Conservation (phyloP, 2,797 vertebrate genomes). For the Furcifer pardalis region DNA sequence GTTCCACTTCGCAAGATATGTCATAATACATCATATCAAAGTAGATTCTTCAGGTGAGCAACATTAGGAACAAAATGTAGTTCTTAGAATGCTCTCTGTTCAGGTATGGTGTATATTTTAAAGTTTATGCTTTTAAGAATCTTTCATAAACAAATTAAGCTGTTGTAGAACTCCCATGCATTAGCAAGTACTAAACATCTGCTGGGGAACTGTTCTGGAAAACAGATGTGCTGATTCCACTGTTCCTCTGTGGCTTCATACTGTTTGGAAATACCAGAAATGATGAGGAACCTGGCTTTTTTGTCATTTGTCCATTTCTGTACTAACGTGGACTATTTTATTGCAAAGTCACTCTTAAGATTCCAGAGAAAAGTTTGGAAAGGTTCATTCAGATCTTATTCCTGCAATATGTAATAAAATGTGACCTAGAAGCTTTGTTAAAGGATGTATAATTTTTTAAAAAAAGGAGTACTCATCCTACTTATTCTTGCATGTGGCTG, state of each 20-base stretch:
- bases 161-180: background rate
- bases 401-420: background rate
- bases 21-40: slow-evolving; percentile 82
- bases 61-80: background rate
- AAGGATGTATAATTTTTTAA: background rate
- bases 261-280: background rate
- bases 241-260: background rate
- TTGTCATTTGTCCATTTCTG: background rate
- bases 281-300: background rate
- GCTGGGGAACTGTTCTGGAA: background rate
- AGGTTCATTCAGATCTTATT: background rate
- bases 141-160: background rate
- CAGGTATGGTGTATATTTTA: background rate
- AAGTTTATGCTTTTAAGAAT: background rate
- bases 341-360: background rate
- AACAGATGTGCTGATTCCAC: background rate
- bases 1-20: slow-evolving; percentile 79
- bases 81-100: background rate
- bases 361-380: background rate
- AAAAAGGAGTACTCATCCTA: background rate
- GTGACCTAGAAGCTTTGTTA: background rate
- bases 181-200: background rate
- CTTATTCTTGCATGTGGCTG: too few species aligned
- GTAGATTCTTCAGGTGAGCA: slow-evolving; percentile 76
- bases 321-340: background rate